Evolutionary conservation across 37 sponge, comb jelly and placozoan species (phyloP), one percentile per base, ranked within the genome.

Genomic region (Bolinopsis microptera): DNA sequence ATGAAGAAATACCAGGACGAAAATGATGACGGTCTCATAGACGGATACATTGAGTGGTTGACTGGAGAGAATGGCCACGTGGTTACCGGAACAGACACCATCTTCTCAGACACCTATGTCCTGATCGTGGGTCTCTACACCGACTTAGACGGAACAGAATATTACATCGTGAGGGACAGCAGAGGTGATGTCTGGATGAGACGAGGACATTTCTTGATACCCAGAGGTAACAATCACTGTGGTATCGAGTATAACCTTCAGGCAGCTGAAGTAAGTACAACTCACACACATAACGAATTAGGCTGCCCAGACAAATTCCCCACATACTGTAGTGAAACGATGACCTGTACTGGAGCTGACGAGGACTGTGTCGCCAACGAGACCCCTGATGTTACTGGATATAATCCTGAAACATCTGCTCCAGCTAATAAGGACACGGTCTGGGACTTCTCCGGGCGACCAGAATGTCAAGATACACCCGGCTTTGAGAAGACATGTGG

Each of bases 1-100:
- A 32, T 77, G 80, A 18, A 77, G 36, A 77, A 32, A 33, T 77
- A 77, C 80, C 80, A 77, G 35, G 80, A 77, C 35, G 21, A 77
- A 9, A 32, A 77, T 18, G 35, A 77, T 1, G 80, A 77, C 36
- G 80, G 80, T 22, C 32, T 35, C 21, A 27, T 77, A 22, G 80
- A 77, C 80, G 80, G 80, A 9, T 77, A 77, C 80, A 35, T 77
- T 34, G 37, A 35, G 37, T 77, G 80, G 80, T 34, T 77, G 18
- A 77, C 80, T 1, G 80, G 80, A 77, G 80, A 77, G 1, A 32
- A 77, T 32, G 80, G 80, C 37, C 80, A 77, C 80, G 80, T 77
- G 1, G 32, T 77, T 21, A 77, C 61, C 5, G 80, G 80, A 32
- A 22, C 28, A 9, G 16, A 0, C 37, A 18, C 36, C 0, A 1